These are phyloP conservation scores for Neopipo cinnamomea DNA, from an alignment of 2,113 vertebrate species.

Conservation along the genomic window DNA sequence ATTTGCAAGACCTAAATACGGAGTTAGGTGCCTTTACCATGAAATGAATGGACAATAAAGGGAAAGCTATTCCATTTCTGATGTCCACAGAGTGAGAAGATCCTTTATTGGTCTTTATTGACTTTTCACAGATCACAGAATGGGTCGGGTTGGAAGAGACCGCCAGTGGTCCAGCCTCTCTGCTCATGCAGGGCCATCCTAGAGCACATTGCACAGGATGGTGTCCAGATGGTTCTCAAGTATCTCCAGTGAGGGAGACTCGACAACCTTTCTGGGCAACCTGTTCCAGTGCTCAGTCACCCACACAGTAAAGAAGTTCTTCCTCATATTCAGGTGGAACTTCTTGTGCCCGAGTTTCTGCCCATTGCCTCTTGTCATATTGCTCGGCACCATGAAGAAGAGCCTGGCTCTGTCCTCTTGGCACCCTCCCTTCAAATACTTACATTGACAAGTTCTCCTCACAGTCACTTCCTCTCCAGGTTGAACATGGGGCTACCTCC, in stretches of 20 bases:
- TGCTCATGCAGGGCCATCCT: neutral
- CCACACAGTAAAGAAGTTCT: neutral
- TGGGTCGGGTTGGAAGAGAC: neutral
- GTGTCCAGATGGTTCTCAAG: neutral
- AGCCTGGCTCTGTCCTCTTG: neutral
- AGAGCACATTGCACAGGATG: neutral
- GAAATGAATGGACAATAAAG: neutral
- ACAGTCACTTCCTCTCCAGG: neutral
- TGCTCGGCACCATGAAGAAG: neutral
- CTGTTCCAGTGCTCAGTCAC: neutral
- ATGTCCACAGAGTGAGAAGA: neutral
- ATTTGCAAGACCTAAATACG: neutral
- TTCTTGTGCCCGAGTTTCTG: neutral
- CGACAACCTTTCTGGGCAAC: neutral
- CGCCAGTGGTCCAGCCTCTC: fast-evolving
- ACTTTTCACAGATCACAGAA: neutral
- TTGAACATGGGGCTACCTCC: fast-evolving
- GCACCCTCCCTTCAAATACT: neutral
- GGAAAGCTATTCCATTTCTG: neutral
- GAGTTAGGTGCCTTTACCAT: neutral
- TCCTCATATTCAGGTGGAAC: neutral
- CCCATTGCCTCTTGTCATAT: neutral
- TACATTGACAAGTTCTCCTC: neutral
- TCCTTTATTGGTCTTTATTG: neutral
- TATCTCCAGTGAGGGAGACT: neutral